Conservation (phyloP, 2,797 vertebrate genomes). For the Gorsachius magnificus region DNA sequence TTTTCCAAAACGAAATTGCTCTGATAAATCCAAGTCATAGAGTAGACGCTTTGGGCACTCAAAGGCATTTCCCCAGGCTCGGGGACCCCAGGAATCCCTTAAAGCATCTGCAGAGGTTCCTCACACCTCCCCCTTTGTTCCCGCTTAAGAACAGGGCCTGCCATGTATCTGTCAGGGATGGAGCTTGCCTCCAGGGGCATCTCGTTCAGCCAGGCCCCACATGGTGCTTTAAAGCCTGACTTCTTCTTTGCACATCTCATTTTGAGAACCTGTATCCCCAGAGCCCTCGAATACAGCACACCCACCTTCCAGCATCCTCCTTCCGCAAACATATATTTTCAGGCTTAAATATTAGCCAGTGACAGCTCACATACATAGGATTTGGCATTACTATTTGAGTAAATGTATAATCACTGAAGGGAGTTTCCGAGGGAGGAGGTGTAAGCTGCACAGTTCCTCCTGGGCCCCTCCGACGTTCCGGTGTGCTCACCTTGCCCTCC, state of each 20-base stretch:
- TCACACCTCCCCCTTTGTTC: neutral
- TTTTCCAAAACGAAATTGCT: neutral
- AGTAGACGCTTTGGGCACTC: neutral
- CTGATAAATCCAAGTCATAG: neutral
- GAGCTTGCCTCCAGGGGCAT: neutral
- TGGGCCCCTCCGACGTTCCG: fast-evolving
- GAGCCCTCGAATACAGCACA: neutral
- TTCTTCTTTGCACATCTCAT: neutral
- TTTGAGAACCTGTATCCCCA: neutral
- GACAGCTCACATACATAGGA: neutral
- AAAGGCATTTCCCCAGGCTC: neutral
- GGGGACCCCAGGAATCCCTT: neutral
- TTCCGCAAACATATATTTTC: neutral
- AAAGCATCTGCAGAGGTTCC: neutral
- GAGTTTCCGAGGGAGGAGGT: neutral
- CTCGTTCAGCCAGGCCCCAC: neutral
- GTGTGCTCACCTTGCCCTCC: neutral
- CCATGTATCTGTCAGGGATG: neutral
- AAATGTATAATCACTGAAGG: neutral
- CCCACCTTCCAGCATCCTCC: neutral
- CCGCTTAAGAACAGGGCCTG: fast-evolving
- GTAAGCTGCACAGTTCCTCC: neutral
- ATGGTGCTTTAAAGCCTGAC: neutral
- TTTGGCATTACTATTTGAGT: neutral
- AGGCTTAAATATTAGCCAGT: neutral